Conservation (phyloP, 2,113 vertebrate genomes). For the Marcusenius ussheri region DNA sequence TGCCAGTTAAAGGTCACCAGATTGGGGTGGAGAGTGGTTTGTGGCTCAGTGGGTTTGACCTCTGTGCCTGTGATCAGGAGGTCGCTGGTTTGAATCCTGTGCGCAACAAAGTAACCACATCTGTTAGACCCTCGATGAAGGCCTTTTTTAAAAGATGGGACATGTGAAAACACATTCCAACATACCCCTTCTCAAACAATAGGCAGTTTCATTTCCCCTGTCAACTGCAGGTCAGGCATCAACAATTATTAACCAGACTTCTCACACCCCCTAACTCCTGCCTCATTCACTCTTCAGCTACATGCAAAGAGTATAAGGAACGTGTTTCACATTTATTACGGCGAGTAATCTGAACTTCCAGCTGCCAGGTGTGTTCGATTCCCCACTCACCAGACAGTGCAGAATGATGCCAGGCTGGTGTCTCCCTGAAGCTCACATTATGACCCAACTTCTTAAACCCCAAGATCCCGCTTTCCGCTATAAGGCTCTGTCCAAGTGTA, state of each 20-base stretch:
- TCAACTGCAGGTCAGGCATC: background rate
- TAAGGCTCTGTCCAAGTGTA: background rate
- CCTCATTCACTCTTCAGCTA: background rate
- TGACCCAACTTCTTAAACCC: background rate
- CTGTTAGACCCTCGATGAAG: background rate
- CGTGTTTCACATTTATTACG: background rate
- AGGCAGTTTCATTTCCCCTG: background rate
- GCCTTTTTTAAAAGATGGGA: background rate
- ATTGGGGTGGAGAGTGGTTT: too few relatives aligned
- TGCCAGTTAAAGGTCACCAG: background rate
- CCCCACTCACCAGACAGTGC: background rate
- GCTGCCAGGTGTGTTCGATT: background rate
- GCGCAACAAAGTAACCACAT: background rate
- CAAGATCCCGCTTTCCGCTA: background rate
- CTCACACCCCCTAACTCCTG: background rate
- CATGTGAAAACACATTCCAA: background rate
- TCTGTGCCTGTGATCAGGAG: background rate
- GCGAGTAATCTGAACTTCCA: background rate
- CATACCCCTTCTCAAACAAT: background rate
- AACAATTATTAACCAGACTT: background rate
- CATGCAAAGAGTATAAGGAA: background rate
- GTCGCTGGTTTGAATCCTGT: background rate
- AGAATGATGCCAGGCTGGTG: background rate
- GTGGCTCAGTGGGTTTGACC: background rate
- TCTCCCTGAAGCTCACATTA: background rate